A percentile compares a stretch with the other conserved stretches of the same genome.
Evolutionary conservation across 2,113 vertebrate species (phyloP).

Genomic region (Pampusana beccarii): DNA sequence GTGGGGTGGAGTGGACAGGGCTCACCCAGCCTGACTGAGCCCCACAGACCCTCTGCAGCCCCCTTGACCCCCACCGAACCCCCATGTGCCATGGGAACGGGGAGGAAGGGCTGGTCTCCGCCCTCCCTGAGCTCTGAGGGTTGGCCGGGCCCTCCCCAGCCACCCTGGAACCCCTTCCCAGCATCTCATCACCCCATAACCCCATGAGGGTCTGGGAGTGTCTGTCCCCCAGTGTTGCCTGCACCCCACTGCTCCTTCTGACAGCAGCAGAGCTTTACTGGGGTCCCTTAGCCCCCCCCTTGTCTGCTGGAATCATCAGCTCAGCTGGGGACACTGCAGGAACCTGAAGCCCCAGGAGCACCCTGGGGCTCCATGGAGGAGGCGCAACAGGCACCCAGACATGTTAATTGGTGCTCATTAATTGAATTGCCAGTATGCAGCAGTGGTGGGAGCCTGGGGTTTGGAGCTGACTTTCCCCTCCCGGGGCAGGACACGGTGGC

Average conservation of each 20-base stretch:
- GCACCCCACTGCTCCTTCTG: neutral
- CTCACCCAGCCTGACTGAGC: neutral
- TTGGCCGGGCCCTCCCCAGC: rapidly evolving
- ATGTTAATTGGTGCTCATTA: neutral
- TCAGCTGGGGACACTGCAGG: rapidly evolving
- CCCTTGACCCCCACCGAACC: neutral
- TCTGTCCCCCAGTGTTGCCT: neutral
- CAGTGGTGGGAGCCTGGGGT: neutral
- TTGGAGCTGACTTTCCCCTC: neutral
- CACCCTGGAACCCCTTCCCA: rapidly evolving
- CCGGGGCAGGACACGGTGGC: too few species aligned
- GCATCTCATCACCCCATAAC: neutral
- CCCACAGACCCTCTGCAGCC: neutral
- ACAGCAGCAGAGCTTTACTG: neutral
- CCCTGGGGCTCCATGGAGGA: rapidly evolving
- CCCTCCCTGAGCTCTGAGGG: neutral
- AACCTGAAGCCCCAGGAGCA: neutral
- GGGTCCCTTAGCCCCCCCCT: neutral
- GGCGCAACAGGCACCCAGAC: rapidly evolving
- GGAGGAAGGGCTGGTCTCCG: neutral
- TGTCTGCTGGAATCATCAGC: rapidly evolving
- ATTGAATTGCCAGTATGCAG: too few species aligned
- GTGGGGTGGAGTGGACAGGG: neutral
- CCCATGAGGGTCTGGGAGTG: rapidly evolving
- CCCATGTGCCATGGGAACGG: rapidly evolving